These are phyloP conservation scores for Uropetala carovei DNA, from an alignment of 2,888 invertebrate genomes.

Conservation along the genomic window DNA sequence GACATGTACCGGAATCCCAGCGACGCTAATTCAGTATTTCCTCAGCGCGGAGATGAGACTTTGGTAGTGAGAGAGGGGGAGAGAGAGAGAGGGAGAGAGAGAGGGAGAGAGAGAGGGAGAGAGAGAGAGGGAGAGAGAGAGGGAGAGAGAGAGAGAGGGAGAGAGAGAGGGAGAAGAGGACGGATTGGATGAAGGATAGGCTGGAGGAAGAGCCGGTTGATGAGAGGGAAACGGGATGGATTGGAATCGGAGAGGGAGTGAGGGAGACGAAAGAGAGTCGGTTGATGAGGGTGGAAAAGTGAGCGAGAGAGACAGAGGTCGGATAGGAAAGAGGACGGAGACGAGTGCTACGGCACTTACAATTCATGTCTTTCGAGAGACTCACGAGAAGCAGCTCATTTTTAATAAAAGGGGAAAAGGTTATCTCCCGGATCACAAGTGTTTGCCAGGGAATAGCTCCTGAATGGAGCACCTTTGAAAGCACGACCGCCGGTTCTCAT, in stretches of 20 bases:
- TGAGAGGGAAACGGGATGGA: neutral
- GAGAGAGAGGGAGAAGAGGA: too few species aligned
- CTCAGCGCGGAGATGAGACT: constrained; percentile 4
- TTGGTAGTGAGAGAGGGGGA: neutral
- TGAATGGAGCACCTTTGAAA: neutral
- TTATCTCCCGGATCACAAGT: neutral
- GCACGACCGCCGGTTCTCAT: neutral
- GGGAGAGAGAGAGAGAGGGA: too few species aligned
- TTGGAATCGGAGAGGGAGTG: neutral
- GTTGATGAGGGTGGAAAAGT: too few species aligned
- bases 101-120: too few species aligned
- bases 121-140: too few species aligned
- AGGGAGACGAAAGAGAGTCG: neutral
- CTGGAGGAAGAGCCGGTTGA: too few species aligned
- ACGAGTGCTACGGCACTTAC: neutral
- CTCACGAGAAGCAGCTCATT: neutral
- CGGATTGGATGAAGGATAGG: neutral
- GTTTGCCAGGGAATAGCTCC: constrained; percentile 22
- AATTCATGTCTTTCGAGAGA: constrained; percentile 16
- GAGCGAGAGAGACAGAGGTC: neutral
- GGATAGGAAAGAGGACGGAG: neutral
- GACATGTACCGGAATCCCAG: too few species aligned
- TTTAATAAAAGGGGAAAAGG: constrained; percentile 20
- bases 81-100: too few species aligned
- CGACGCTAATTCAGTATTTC: neutral